Percentiles rank a stretch among this genome's conserved stretches.
These are phyloP conservation scores for Bos indicus DNA, from an alignment of 2,113 vertebrate species.

Conservation along the genomic window DNA sequence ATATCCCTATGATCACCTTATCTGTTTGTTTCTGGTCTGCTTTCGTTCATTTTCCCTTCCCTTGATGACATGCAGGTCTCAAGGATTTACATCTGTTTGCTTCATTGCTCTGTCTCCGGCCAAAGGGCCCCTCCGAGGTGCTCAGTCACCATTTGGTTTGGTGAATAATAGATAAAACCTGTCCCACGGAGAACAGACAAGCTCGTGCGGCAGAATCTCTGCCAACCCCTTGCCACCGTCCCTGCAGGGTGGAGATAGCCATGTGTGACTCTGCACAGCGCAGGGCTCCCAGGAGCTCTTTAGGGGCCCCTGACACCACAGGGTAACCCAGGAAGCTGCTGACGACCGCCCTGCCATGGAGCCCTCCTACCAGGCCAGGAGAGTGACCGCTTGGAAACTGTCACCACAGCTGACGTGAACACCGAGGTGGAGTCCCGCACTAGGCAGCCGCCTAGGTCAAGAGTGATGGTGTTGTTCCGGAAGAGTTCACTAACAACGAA, in stretches of 20 bases:
- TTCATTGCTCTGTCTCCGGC: neutral
- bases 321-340: neutral
- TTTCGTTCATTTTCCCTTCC: neutral
- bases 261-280: fast-evolving
- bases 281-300: neutral
- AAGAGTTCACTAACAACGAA: neutral
- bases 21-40: neutral
- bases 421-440: neutral
- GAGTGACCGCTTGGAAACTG: neutral
- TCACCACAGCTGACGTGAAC: neutral
- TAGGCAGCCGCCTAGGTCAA: neutral
- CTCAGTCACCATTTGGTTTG: neutral
- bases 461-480: neutral
- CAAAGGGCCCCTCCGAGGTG: neutral
- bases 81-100: neutral
- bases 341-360: too few species aligned
- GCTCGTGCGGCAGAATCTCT: neutral
- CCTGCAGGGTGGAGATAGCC: neutral
- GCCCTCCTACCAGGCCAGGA: neutral
- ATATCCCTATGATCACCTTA: neutral
- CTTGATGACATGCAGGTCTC: neutral
- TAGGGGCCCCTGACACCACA: neutral
- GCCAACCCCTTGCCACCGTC: neutral
- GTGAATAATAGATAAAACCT: neutral
- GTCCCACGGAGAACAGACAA: neutral